Percentiles rank a stretch among this genome's conserved stretches.
phyloP scores from a whole-genome alignment of 2,797 vertebrate species.

The Coranthus polyacanthus region DNA sequence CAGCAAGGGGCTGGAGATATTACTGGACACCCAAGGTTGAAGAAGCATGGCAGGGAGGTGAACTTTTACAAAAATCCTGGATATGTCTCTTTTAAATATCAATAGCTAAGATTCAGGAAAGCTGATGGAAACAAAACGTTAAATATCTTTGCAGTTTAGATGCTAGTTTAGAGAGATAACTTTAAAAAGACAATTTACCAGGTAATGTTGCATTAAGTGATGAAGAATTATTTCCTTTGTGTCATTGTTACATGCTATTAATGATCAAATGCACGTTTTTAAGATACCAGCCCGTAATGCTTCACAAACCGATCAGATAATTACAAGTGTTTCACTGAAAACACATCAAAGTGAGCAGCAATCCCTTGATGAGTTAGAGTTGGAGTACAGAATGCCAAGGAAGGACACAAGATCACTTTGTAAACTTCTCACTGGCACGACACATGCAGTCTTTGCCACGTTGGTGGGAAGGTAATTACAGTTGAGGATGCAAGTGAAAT shows the following conservation, averaged over 20 bases:
- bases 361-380: slow-evolving; percentile 58
- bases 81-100: slow-evolving; percentile 30
- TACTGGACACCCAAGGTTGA: slow-evolving; percentile 54
- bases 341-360: slow-evolving; percentile 59
- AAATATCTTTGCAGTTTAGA: slow-evolving; percentile 44
- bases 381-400: slow-evolving; percentile 37
- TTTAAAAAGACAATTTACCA: slow-evolving; percentile 53
- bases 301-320: slow-evolving; percentile 68
- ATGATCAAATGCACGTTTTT: slow-evolving; percentile 65
- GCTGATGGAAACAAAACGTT: slow-evolving; percentile 25
- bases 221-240: slow-evolving; percentile 25
- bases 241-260: slow-evolving; percentile 29
- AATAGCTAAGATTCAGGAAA: slow-evolving; percentile 22
- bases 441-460: slow-evolving; percentile 33
- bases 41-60: slow-evolving; percentile 24
- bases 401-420: slow-evolving; percentile 35
- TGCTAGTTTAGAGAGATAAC: slow-evolving; percentile 39
- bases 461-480: slow-evolving; percentile 41
- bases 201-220: slow-evolving; percentile 26
- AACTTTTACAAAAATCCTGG: slow-evolving; percentile 24
- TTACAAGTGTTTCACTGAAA: slow-evolving; percentile 61
- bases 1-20: slow-evolving; percentile 55
- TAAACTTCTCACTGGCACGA: slow-evolving; percentile 17
- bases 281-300: slow-evolving; percentile 53
- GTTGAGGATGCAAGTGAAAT: slow-evolving; percentile 43